Percentiles rank a stretch among this genome's conserved stretches.
phyloP scores from a whole-genome alignment of 2,888 invertebrate species.

The Apamea crenata region DNA sequence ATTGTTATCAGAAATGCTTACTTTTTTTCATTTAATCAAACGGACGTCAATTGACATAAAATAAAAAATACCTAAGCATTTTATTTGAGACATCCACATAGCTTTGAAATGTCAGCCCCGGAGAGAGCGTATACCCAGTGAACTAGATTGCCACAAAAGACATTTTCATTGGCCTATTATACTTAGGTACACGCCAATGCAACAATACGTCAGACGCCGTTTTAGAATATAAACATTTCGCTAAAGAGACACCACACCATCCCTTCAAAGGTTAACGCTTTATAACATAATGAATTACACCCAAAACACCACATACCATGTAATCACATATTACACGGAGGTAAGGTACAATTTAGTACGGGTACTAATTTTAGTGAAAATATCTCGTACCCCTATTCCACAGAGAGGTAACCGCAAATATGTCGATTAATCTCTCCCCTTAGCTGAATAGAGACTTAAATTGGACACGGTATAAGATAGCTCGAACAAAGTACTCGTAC shows the following conservation, averaged over 20 bases:
- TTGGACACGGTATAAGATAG: constrained; percentile 19
- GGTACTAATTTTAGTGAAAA: constrained; percentile 51
- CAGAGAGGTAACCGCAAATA: constrained; percentile 41
- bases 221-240: background rate
- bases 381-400: constrained; percentile 36
- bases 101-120: background rate
- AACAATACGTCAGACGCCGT: background rate
- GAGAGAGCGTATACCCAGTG: background rate
- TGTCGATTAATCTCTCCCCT: constrained; percentile 41
- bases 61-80: background rate
- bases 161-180: background rate
- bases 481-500: background rate
- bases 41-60: background rate
- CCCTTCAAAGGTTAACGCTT: constrained; percentile 19
- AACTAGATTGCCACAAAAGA: background rate
- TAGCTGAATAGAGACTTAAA: constrained; percentile 8
- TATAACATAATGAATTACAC: constrained; percentile 45
- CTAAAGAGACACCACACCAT: background rate
- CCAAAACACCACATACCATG: constrained; percentile 21
- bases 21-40: background rate
- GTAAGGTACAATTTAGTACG: constrained; percentile 49
- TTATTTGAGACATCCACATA: background rate
- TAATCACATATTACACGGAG: constrained; percentile 44
- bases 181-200: background rate
- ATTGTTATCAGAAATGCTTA: no score